Conservation (phyloP, 2,797 vertebrate genomes). For the Cynodonichthys magdalenae region DNA sequence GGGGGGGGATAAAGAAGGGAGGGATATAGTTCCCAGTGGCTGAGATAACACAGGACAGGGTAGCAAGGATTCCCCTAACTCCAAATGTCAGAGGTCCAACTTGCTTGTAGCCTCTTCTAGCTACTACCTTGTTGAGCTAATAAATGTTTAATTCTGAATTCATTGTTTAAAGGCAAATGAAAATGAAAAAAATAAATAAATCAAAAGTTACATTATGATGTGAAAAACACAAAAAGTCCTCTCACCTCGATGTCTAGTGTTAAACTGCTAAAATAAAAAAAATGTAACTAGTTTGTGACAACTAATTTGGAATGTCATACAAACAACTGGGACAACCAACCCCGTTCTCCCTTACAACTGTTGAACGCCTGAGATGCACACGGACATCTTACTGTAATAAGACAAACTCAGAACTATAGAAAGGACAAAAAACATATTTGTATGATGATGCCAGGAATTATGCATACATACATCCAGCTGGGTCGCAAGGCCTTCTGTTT, state of each 20-base stretch:
- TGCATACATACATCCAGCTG: constrained; percentile 35
- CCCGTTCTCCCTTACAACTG: too few species aligned
- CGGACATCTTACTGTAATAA: not conserved
- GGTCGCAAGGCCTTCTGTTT: constrained; percentile 25
- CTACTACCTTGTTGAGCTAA: not conserved
- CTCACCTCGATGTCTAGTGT: too few species aligned
- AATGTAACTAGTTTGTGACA: too few species aligned
- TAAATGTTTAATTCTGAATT: too few species aligned
- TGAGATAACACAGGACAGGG: not conserved
- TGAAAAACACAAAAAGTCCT: too few species aligned
- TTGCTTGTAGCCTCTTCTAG: not conserved
- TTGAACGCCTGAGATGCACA: not conserved
- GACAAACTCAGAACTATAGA: not conserved
- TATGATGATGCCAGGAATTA: constrained; percentile 1
- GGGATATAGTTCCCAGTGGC: not conserved
- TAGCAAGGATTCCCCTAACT: not conserved
- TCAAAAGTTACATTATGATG: too few species aligned
- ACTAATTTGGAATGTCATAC: too few species aligned
- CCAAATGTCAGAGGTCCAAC: not conserved
- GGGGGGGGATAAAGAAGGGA: too few species aligned
- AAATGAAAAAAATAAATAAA: too few species aligned
- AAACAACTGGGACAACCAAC: too few species aligned
- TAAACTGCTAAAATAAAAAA: too few species aligned
- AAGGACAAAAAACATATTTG: constrained; percentile 49
- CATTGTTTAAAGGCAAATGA: too few species aligned